Evolutionary conservation across 2,888 invertebrate genomes (phyloP), one percentile per base, ranked within the genome.

Genomic region (Anoplius nigerrimus): DNA sequence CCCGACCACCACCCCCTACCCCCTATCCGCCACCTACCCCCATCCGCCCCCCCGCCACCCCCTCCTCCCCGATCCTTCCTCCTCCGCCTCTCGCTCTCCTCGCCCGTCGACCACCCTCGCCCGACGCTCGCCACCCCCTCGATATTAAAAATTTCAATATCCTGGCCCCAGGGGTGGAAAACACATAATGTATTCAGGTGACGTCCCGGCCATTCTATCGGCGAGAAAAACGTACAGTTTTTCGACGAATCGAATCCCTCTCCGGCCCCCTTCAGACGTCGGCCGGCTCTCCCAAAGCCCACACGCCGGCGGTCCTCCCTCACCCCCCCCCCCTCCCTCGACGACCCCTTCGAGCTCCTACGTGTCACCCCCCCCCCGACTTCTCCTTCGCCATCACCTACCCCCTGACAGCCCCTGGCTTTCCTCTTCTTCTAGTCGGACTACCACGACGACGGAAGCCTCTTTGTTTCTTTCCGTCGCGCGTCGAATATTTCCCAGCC

Each of bases 131-230:
- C 74, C 60, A 65, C 68, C 78, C 86, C 84, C 86, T 84, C 86
- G 86, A 88, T 88, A 88, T 88, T 88, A 88, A 88, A 88, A 88
- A 87, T 88, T 88, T 88, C 88, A 88, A 88, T 88, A 88, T 88
- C 87, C 87, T 87, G 85, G 88, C 88, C 88, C 87, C 88, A 87
- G 87, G 88, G 88, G 87, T 87, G 84, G 86, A 87, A 88, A 88
- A 88, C 88, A 88, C 87, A 88, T 88, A 88, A 88, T 88, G 88
- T 88, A 88, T 88, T 88, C 88, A 88, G 87, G 87, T 88, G 88
- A 87, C 88, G 88, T 88, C 88, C 85, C 88, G 87, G 88, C 88
- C 88, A 88, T 88, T 88, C 88, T 88, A 88, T 88, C 87, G 88
- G 86, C 87, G 88, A 86, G 88, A 87, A 88, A 88, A 88, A 88